Percentiles rank a stretch among this genome's conserved stretches.
Evolutionary conservation across 2,113 vertebrate genomes (phyloP).

Genomic region (Mus spicilegus): DNA sequence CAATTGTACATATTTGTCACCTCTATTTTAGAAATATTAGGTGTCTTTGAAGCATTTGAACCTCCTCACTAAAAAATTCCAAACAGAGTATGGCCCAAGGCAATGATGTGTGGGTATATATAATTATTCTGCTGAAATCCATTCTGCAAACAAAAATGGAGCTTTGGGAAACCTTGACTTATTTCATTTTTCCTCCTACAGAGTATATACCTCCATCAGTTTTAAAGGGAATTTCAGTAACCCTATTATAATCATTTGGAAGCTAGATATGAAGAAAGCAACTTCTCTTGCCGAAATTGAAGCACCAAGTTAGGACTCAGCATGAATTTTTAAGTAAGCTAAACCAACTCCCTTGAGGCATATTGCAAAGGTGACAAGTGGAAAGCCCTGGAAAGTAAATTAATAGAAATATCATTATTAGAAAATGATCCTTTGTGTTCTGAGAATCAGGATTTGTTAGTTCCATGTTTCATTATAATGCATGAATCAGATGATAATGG

Average conservation of each 20-base stretch:
- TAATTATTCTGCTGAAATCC: constrained; percentile 54
- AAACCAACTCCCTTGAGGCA: neutral
- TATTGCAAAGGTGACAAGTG: neutral
- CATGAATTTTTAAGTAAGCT: constrained; percentile 31
- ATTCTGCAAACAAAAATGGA: neutral
- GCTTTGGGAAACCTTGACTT: constrained; percentile 7
- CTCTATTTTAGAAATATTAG: constrained; percentile 62
- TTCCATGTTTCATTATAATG: neutral
- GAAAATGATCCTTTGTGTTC: neutral
- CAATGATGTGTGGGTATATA: constrained; percentile 11
- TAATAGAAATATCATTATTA: neutral
- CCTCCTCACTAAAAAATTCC: constrained; percentile 7
- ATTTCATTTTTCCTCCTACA: neutral
- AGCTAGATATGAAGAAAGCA: neutral
- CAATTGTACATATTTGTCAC: constrained; percentile 63
- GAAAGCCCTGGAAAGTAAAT: neutral
- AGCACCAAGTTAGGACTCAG: neutral
- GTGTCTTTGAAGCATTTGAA: constrained; percentile 65
- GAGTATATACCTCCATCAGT: neutral
- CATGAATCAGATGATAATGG: neutral
- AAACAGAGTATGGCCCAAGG: neutral
- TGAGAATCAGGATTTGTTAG: neutral
- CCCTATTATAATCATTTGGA: neutral
- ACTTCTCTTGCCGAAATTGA: neutral
- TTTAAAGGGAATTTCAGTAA: neutral